These are phyloP conservation scores for Scyliorhinus canicula DNA, from an alignment of 2,797 vertebrate species.

Conservation along the genomic window DNA sequence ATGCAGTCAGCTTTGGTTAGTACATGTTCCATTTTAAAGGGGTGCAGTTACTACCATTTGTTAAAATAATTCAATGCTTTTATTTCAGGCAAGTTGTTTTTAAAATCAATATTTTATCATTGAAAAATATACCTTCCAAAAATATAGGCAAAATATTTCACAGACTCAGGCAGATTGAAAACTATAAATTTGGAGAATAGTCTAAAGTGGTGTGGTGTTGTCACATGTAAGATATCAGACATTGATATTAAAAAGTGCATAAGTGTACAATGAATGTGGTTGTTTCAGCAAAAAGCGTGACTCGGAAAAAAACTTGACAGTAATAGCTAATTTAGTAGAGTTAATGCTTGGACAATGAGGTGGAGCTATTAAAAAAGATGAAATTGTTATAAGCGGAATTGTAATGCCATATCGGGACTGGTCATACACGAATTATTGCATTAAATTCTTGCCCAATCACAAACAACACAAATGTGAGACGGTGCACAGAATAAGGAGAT, in stretches of 20 bases:
- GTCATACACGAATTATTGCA: background rate
- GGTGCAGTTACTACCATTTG: background rate
- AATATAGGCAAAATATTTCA: conserved; percentile 6
- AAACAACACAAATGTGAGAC: background rate
- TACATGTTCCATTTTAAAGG: background rate
- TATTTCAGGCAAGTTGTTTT: background rate
- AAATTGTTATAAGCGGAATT: background rate
- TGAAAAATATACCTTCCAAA: conserved; percentile 30
- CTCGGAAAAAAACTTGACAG: background rate
- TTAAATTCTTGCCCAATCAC: background rate
- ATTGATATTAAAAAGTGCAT: background rate
- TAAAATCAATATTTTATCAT: background rate
- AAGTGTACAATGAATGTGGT: background rate
- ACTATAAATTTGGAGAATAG: background rate
- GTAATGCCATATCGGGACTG: background rate
- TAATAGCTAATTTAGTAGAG: background rate
- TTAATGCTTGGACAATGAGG: background rate
- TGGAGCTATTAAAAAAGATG: background rate
- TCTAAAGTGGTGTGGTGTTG: background rate
- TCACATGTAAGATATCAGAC: background rate
- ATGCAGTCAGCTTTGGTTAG: background rate
- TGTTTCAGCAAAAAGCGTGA: background rate
- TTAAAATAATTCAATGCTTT: background rate
- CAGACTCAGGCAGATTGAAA: background rate
- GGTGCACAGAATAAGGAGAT: background rate